Base-by-base conservation (phyloP, 2,888 invertebrate species). In the Gryllus longicercus region DNA sequence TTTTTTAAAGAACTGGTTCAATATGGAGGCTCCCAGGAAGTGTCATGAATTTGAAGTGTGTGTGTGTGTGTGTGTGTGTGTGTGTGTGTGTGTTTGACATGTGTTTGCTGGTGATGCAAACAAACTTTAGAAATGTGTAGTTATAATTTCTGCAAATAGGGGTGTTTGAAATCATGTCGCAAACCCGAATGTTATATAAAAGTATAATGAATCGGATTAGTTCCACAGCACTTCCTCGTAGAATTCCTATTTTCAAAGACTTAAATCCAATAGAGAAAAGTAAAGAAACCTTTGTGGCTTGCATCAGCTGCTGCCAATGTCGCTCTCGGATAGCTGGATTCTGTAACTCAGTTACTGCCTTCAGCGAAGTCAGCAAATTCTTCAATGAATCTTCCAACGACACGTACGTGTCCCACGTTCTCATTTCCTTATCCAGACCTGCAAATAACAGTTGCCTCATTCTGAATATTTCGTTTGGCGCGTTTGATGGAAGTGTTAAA, bases 281-380 rank as follows among this genome's bases (percentile, higher is more conserved):
- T 63, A 63, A 63, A 16, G 16, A 63, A 18, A 95, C 95, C 89
- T 96, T 93, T 0, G 97, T 98, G 12, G 96, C 95, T 86, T 92
- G 92, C 96, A 98, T 97, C 25, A 98, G 89, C 86, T 98, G 96
- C 80, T 93, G 90, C 98, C 98, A 98, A 88, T 98, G 98, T 77
- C 98, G 91, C 82, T 96, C 96, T 83, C 95, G 91, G 83, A 98
- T 97, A 0, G 97, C 95, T 0, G 97, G 96, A 88, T 98, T 98
- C 87, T 98, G 97, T 14, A 98, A 88, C 85, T 98, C 97, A 4
- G 96, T 95, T 2, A 98, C 95, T 1, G 97, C 97, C 86, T 96
- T 90, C 83, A 98, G 87, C 0, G 98, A 97, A 0, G 97, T 96
- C 90, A 98, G 91, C 90, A 98, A 93, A 87, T 98, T 98, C 88